Conservation (phyloP, 2,888 invertebrate genomes). For the Conomelus anceps region DNA sequence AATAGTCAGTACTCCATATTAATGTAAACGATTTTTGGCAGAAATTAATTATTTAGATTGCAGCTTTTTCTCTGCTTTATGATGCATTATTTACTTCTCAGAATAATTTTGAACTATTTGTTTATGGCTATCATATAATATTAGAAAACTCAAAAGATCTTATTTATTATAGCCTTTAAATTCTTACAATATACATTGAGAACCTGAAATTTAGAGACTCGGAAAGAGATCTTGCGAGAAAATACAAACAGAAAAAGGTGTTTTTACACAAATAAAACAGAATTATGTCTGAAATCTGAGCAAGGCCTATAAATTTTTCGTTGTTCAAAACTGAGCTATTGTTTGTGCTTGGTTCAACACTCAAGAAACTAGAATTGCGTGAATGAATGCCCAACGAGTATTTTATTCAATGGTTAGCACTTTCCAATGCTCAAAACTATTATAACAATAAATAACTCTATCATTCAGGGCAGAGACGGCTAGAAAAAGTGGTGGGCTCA, state of each 20-base stretch:
- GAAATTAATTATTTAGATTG: too few relatives aligned
- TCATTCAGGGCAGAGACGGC: neutral
- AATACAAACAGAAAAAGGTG: neutral
- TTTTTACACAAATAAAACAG: neutral
- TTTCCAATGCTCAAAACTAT: neutral
- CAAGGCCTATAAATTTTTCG: neutral
- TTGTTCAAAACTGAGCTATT: too few relatives aligned
- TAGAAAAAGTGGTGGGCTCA: neutral
- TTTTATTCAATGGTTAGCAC: neutral
- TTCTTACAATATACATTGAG: too few relatives aligned
- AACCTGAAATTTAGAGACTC: too few relatives aligned
- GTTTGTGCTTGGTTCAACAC: neutral
- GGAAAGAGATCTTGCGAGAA: neutral
- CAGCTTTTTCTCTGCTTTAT: too few relatives aligned
- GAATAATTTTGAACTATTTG: too few relatives aligned
- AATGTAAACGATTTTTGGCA: too few relatives aligned
- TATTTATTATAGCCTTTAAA: too few relatives aligned
- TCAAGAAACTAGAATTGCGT: neutral
- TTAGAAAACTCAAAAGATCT: too few relatives aligned
- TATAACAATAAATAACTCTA: neutral
- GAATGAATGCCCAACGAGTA: neutral
- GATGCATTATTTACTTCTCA: too few relatives aligned
- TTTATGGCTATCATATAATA: too few relatives aligned
- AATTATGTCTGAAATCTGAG: neutral
- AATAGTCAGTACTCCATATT: too few relatives aligned